Percentiles rank a stretch among this genome's conserved stretches.
phyloP scores from a whole-genome alignment of 2,113 vertebrate species.

The Rana temporaria region DNA sequence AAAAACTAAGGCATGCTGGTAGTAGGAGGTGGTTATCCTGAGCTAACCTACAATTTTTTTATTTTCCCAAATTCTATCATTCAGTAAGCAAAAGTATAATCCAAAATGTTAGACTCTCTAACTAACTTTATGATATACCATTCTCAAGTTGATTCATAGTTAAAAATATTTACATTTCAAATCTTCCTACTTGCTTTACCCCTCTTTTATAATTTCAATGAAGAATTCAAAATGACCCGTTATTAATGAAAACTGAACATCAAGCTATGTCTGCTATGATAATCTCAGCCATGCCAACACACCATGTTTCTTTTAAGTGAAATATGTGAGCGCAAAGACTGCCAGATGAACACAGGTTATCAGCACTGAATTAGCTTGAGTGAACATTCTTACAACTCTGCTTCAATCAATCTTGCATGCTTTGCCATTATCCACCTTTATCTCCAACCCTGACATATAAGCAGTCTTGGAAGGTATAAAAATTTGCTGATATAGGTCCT shows the following conservation, averaged over 20 bases:
- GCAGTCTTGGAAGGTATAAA: not conserved
- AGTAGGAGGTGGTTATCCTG: no score
- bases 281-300: not conserved
- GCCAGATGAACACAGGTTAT: conserved; percentile 7
- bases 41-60: no score
- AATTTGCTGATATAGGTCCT: not conserved
- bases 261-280: not conserved
- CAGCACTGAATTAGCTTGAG: not conserved
- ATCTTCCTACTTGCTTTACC: not conserved
- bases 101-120: no score
- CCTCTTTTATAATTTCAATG: not conserved
- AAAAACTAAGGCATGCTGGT: no score
- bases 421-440: not conserved
- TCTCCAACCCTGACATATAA: not conserved
- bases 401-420: not conserved
- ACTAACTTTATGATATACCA: no score
- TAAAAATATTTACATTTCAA: not conserved
- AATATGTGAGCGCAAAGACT: not conserved
- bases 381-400: not conserved
- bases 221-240: not conserved
- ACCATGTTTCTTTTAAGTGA: not conserved
- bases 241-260: not conserved
- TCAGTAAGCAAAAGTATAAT: no score
- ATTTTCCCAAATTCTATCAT: no score
- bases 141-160: no score